These are phyloP conservation scores for Eupeodes latifasciatus DNA, from an alignment of 2,888 invertebrate species.

Conservation along the genomic window DNA sequence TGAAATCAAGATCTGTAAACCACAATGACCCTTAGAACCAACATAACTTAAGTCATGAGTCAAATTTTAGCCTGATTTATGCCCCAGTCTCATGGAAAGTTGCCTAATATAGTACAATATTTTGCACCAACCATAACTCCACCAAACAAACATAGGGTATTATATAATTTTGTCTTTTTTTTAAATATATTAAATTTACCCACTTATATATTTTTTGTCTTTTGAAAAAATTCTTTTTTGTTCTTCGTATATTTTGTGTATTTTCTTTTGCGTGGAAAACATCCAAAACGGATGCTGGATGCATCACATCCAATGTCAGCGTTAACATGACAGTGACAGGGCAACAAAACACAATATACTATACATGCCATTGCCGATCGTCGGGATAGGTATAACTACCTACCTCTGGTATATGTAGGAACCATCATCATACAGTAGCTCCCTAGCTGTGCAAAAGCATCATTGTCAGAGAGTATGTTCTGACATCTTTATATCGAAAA, in stretches of 20 bases:
- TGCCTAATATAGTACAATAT: too few relatives aligned
- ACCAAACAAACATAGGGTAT: neutral
- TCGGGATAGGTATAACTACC: too few relatives aligned
- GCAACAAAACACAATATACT: neutral
- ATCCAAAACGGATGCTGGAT: constrained; percentile 57
- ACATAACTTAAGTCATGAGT: too few relatives aligned
- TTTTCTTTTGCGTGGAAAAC: neutral
- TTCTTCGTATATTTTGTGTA: constrained; percentile 4
- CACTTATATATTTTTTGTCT: neutral
- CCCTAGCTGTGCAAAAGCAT: constrained; percentile 17
- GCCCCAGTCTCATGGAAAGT: too few relatives aligned
- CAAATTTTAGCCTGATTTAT: too few relatives aligned
- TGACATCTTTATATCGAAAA: constrained; percentile 40
- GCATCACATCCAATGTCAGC: constrained; percentile 63
- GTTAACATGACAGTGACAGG: constrained; percentile 55
- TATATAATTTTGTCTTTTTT: neutral
- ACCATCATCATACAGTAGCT: neutral
- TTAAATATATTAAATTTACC: neutral
- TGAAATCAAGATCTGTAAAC: too few relatives aligned
- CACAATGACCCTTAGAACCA: too few relatives aligned
- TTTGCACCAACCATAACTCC: too few relatives aligned
- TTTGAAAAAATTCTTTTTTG: neutral
- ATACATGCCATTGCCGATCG: too few relatives aligned
- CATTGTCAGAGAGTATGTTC: constrained; percentile 29
- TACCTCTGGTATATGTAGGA: neutral